Evolutionary conservation across 2,888 invertebrate genomes (phyloP).

Genomic region (Yponomeuta cagnagella): DNA sequence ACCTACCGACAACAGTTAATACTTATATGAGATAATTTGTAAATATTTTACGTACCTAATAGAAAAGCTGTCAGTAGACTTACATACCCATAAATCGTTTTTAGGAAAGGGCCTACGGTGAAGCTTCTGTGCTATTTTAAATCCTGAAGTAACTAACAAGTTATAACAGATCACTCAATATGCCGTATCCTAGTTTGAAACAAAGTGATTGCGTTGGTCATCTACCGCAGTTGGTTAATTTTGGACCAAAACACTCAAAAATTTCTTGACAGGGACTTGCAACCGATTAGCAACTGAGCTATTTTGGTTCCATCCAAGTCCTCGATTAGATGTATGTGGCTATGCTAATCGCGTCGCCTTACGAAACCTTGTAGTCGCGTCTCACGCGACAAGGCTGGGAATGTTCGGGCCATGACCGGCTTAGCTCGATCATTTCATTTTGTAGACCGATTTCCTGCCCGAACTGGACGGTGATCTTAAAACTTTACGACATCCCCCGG

Average conservation of each 20-base stretch:
- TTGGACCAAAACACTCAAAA: too few species aligned
- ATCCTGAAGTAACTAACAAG: too few species aligned
- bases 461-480: slow-evolving; percentile 54
- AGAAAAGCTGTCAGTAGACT: too few species aligned
- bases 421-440: slow-evolving; percentile 46
- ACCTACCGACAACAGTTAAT: too few species aligned
- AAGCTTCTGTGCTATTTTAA: too few species aligned
- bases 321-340: slow-evolving; percentile 13
- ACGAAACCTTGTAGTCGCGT: slow-evolving; percentile 12
- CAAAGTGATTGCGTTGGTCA: background rate
- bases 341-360: slow-evolving; percentile 16
- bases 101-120: too few species aligned
- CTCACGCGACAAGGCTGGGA: slow-evolving; percentile 37
- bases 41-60: too few species aligned
- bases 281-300: slow-evolving; percentile 8
- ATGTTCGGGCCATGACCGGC: slow-evolving; percentile 52
- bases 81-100: too few species aligned
- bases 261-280: background rate
- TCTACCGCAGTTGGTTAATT: background rate
- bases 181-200: background rate
- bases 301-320: slow-evolving; percentile 6
- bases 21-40: too few species aligned
- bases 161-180: too few species aligned
- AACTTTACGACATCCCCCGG: slow-evolving; percentile 54
- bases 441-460: slow-evolving; percentile 61